phyloP scores from a whole-genome alignment of 2,797 vertebrate genomes.

The Phylloscopus collybita region DNA sequence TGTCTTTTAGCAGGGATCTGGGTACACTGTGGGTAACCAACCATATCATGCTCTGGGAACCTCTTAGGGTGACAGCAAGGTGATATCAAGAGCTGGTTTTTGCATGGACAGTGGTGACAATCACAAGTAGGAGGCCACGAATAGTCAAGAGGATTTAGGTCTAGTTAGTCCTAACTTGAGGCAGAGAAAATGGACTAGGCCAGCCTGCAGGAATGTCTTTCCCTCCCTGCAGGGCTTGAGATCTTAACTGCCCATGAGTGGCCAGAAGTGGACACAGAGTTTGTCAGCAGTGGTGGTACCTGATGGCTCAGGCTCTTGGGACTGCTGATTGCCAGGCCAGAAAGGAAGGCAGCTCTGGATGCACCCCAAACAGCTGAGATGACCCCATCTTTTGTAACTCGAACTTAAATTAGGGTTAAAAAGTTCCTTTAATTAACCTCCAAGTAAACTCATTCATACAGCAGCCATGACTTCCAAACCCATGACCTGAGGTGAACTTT shows the following conservation, averaged over 20 bases:
- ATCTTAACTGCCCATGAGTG: not conserved
- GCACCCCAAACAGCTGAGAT: not conserved
- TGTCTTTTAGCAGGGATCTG: not conserved
- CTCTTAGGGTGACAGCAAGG: not conserved
- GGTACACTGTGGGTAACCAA: not conserved
- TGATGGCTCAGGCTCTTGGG: fast-evolving
- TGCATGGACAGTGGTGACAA: not conserved
- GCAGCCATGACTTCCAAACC: not conserved
- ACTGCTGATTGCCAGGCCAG: not conserved
- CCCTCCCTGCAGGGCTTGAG: not conserved
- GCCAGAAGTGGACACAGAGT: fast-evolving
- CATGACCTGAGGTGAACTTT: not conserved
- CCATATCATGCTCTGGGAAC: fast-evolving
- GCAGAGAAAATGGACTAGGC: not conserved
- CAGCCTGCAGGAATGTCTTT: not conserved
- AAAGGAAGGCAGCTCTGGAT: not conserved
- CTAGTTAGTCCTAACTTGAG: not conserved
- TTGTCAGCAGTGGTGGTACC: not conserved
- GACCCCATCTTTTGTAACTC: not conserved
- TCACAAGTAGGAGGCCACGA: not conserved
- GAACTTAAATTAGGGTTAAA: not conserved
- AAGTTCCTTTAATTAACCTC: not conserved
- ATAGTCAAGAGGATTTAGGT: not conserved
- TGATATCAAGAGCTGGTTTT: not conserved
- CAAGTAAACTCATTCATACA: not conserved